phyloP scores from a whole-genome alignment of 2,888 invertebrate genomes.

The Synanthedon formicaeformis region DNA sequence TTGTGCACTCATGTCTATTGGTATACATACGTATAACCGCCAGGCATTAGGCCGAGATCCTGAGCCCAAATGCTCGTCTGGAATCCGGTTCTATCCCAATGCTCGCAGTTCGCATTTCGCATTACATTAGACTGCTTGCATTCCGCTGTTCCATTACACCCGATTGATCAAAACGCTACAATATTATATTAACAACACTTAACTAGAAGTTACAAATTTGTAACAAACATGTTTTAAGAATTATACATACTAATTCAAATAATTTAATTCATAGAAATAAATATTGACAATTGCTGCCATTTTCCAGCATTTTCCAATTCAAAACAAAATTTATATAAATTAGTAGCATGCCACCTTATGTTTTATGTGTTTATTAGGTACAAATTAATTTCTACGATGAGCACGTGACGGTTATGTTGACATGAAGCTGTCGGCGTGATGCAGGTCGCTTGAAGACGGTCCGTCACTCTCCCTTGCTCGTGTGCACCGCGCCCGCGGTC shows the following conservation, averaged over 20 bases:
- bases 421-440: conserved; percentile 27
- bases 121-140: conserved; percentile 58
- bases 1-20: conserved; percentile 3
- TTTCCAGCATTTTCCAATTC: too few species aligned
- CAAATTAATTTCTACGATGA: conserved; percentile 26
- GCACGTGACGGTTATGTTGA: conserved; percentile 15
- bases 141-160: conserved; percentile 22
- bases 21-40: conserved; percentile 3
- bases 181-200: background rate
- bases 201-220: too few species aligned
- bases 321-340: too few species aligned
- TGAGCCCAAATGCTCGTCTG: conserved; percentile 45
- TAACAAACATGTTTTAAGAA: too few species aligned
- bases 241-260: too few species aligned
- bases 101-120: conserved; percentile 42
- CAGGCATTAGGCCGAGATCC: conserved; percentile 22
- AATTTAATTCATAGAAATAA: too few species aligned
- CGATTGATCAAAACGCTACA: background rate
- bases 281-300: too few species aligned
- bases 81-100: conserved; percentile 50
- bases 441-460: conserved; percentile 37
- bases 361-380: conserved; percentile 6
- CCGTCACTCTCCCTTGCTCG: background rate
- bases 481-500: conserved; percentile 14
- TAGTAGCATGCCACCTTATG: too few species aligned